Evolutionary conservation across 2,888 invertebrate species (phyloP), one percentile per base, ranked within the genome.

Genomic region (Diogma glabrata): DNA sequence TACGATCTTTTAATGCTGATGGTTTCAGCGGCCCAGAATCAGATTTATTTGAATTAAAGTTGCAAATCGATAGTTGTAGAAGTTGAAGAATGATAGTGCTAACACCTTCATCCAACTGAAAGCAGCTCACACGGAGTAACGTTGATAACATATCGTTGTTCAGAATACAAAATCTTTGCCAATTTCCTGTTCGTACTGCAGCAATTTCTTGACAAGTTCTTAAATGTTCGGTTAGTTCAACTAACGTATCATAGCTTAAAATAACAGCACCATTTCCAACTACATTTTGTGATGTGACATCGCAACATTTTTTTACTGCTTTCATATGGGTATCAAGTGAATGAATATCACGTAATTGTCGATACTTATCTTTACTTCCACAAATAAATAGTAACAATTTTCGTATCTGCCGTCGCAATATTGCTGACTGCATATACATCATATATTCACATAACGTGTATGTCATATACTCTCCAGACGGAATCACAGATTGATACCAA

Each of bases 121-220:
- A 70, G 53, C 91, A 87, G 61, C 91, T 87, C 46, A 87, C 85
- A 53, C 85, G 78, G 61, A 95, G 77, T 61, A 95, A 82, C 58
- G 90, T 84, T 22, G 91, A 75, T 47, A 94, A 79, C 4, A 84
- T 82, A 58, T 75, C 74, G 23, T 83, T 80, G 61, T 87, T 83
- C 28, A 77, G 75, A 3, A 79, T 68, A 63, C 92, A 93, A 66
- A 87, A 88, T 63, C 84, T 79, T 69, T 96, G 95, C 96, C 96
- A 97, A 73, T 96, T 96, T 58, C 87, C 84, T 0, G 93, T 91
- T 50, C 96, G 83, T 50, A 84, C 82, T 49, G 84, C 81, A 28
- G 94, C 94, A 52, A 96, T 89, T 68, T 97, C 96, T 49, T 88
- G 82, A 61, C 95, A 94, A 4, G 88, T 85, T 67, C 95, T 94